Evolutionary conservation across 2,113 vertebrate genomes (phyloP), one percentile per base, ranked within the genome.

Genomic region (Paracanthobrama guichenoti): DNA sequence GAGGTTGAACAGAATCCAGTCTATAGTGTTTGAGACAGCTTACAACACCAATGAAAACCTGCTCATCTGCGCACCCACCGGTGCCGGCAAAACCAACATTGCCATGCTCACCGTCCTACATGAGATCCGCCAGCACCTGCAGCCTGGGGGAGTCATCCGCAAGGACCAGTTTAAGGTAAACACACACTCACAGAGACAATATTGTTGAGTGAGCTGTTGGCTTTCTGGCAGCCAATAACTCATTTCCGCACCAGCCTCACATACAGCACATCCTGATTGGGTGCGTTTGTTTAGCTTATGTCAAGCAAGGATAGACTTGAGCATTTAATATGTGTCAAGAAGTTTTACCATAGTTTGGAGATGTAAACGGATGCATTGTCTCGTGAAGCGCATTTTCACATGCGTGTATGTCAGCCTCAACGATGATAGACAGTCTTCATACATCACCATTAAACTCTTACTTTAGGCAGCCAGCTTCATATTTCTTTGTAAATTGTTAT

Each of bases 21-120:
- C 98, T 3, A 94, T 98, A 81, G 98, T 99, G 75, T 99, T 98
- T 0, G 97, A 99, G 90, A 99, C 97, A 3, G 97, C 98, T 80
- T 99, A 99, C 90, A 98, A 97, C 88, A 99, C 98, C 85, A 99
- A 99, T 1, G 97, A 99, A 89, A 99, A 99, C 91, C 95, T 99
- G 91, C 94, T 99, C 35, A 96, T 99, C 86, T 98, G 97, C 31
- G 97, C 98, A 39, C 98, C 98, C 24, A 99, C 98, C 1, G 98
- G 98, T 39, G 98, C 98, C 13, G 98, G 98, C 39, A 99, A 99
- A 92, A 99, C 98, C 35, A 99, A 99, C 90, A 98, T 99, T 87
- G 98, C 98, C 67, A 99, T 99, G 98, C 94, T 99, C 62, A 96
- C 97, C 0, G 92, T 99, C 77, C 94, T 99, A 5, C 97, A 97